Conservation (phyloP, 1,140 invertebrate species). For the Leguminivora glycinivorella region DNA sequence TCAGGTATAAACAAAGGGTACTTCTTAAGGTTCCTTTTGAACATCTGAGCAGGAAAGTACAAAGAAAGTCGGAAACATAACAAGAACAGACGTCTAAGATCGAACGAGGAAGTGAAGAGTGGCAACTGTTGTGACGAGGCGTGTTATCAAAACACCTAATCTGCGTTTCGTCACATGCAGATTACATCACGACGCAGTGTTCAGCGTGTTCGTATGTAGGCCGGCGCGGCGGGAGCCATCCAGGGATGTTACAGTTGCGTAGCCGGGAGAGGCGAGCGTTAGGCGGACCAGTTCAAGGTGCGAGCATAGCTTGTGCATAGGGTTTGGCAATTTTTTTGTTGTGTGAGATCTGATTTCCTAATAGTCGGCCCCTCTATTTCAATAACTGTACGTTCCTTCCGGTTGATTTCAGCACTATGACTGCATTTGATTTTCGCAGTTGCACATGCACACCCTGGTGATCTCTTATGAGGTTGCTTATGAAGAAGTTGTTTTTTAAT, state of each 20-base stretch:
- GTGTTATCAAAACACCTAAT: slow-evolving; percentile 53
- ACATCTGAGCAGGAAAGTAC: neutral
- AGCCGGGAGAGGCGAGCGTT: no score
- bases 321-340: no score
- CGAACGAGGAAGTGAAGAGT: slow-evolving; percentile 7
- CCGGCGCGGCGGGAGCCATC: slow-evolving; percentile 71
- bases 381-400: no score
- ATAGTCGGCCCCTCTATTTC: no score
- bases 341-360: no score
- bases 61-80: neutral
- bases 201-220: slow-evolving; percentile 57
- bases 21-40: neutral
- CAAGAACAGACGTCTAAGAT: neutral
- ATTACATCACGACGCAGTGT: slow-evolving; percentile 66
- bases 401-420: no score
- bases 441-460: no score
- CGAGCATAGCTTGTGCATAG: no score
- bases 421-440: no score
- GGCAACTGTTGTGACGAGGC: slow-evolving; percentile 38
- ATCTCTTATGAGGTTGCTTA: no score
- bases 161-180: slow-evolving; percentile 64
- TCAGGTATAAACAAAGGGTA: neutral
- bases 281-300: no score
- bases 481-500: no score
- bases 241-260: slow-evolving; percentile 32